These are phyloP conservation scores for Rhineura floridana DNA, from an alignment of 2,113 vertebrate species.

Conservation along the genomic window DNA sequence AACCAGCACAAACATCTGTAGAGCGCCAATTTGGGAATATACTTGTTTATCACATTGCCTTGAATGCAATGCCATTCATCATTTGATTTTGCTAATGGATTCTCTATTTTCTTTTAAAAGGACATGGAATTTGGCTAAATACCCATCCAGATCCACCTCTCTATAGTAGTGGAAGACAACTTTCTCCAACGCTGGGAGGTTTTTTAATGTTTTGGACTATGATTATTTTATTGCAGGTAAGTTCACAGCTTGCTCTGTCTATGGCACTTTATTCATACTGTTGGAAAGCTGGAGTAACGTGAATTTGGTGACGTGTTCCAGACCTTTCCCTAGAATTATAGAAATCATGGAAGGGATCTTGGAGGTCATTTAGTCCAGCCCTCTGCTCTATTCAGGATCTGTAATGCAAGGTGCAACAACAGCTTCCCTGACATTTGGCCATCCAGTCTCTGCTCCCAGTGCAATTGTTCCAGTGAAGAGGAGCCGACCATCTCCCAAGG, in stretches of 20 bases:
- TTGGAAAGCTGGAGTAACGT: slow-evolving; percentile 24
- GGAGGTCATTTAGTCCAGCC: too few species aligned
- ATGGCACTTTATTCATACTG: background rate
- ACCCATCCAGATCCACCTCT: slow-evolving; percentile 69
- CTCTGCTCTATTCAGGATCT: too few species aligned
- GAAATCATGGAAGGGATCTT: too few species aligned
- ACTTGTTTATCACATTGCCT: background rate
- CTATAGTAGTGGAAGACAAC: slow-evolving; percentile 72
- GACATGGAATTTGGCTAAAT: slow-evolving; percentile 88
- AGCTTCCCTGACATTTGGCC: too few species aligned
- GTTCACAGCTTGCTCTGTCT: background rate
- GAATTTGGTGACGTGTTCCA: accelerated
- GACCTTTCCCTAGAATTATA: background rate
- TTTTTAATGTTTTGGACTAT: slow-evolving; percentile 97
- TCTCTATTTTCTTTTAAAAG: slow-evolving; percentile 73
- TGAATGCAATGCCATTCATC: background rate
- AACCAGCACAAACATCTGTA: too few species aligned
- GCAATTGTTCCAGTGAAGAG: too few species aligned
- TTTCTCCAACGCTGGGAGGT: slow-evolving; percentile 79
- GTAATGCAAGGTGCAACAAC: too few species aligned
- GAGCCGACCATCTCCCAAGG: too few species aligned
- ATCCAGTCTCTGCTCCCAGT: too few species aligned
- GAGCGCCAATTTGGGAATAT: too few species aligned
- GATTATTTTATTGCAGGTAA: slow-evolving; percentile 97
- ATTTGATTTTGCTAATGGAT: background rate